Evolutionary conservation across 2,888 invertebrate genomes (phyloP), one percentile per base, ranked within the genome.

Genomic region (Agonum fuliginosum): DNA sequence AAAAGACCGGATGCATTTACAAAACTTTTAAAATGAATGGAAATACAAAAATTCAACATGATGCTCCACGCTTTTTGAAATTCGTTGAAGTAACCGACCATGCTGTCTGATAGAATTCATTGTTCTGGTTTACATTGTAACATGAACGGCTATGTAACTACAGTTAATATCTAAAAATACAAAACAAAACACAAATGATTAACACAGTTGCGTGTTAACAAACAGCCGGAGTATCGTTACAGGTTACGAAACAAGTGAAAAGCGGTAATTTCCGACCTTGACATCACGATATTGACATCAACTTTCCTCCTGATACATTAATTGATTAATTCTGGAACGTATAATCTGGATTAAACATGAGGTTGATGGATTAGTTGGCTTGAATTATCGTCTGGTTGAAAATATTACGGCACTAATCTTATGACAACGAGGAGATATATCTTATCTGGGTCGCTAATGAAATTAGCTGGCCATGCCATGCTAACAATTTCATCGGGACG

Each of bases 231-330:
- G n/a, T 27, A 54, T 20, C 54, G 54, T 54, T 54, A 54, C 54
- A 22, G 62, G 62, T 62, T 62, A 2, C n/a, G 34, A 62, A 30
- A 62, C 62, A 62, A 34, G 19, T 62, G 69, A 70, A 46, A 46
- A 46, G 48, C n/a, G 12, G 41, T 71, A 51, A 46, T 48, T 27
- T 71, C 17, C 30, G 30, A 71, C 71, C 71, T 71, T 71, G 71
- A 71, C 71, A 71, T 48, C 46, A 71, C 22, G 8, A 71, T 71
- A 48, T 71, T 71, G 71, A 51, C 71, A 71, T 48, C 71, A 71
- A 30, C 12, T 30, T 48, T 71, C 46, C 12, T 48, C 14, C 48
- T 19, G 27, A 46, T 12, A 41, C 67, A 71, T 71, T 51, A 71
- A 51, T 46, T 51, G 71, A 71, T 71, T 51, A 71, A 43, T 41